These are phyloP conservation scores for Lucinisca nassula DNA, from an alignment of 2,888 invertebrate genomes.

Conservation along the genomic window DNA sequence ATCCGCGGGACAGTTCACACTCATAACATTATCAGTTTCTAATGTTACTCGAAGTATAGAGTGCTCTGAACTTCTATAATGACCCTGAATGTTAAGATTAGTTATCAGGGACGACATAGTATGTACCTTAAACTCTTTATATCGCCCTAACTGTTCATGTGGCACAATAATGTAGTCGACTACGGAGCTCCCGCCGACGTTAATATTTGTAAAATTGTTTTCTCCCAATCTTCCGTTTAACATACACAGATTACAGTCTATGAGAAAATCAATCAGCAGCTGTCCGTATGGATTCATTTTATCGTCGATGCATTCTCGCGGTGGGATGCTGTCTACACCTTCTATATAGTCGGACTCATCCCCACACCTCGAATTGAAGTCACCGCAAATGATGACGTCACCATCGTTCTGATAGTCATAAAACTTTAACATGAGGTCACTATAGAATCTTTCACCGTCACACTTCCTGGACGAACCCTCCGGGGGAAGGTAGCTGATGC, in stretches of 20 bases:
- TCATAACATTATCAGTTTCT: background rate
- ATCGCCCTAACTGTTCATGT: background rate
- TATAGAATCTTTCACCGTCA: constrained; percentile 13
- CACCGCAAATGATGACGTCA: constrained; percentile 25
- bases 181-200: background rate
- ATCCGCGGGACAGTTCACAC: background rate
- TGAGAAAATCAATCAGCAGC: background rate
- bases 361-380: constrained; percentile 39
- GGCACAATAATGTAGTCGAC: constrained; percentile 10
- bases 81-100: background rate
- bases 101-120: background rate
- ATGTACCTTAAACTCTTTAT: background rate
- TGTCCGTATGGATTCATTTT: background rate
- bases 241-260: constrained; percentile 3
- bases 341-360: constrained; percentile 32
- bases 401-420: background rate
- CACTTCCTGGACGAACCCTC: background rate
- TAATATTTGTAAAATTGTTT: constrained; percentile 7
- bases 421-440: background rate
- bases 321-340: constrained; percentile 24
- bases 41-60: background rate
- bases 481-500: constrained; percentile 13
- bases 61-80: background rate
- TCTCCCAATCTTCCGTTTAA: background rate
- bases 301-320: background rate